Evolutionary conservation across 2,888 invertebrate genomes (phyloP).

Genomic region (Asteroscopus sphinx): DNA sequence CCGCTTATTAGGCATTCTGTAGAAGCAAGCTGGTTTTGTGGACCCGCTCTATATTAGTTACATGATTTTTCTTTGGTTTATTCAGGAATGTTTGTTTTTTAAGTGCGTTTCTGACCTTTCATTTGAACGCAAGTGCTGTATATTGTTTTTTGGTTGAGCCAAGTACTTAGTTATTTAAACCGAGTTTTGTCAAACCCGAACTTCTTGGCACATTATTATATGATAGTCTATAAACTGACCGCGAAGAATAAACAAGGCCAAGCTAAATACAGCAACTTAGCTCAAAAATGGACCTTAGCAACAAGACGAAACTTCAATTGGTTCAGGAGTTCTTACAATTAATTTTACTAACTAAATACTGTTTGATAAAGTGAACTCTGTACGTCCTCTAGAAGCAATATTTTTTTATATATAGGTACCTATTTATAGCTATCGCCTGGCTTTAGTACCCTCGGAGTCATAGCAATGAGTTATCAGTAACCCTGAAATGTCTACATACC

Average conservation of each 20-base stretch:
- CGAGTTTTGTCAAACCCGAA: background rate
- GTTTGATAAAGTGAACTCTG: constrained; percentile 28
- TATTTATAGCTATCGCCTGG: constrained; percentile 45
- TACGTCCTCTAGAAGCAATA: constrained; percentile 28
- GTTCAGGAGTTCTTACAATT: background rate
- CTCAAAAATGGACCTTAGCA: constrained; percentile 5
- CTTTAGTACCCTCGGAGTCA: constrained; percentile 40
- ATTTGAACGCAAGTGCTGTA: constrained; percentile 24
- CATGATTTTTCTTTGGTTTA: constrained; percentile 53
- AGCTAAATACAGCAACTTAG: background rate
- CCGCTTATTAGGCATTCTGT: constrained; percentile 85
- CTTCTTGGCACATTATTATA: background rate
- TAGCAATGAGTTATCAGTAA: constrained; percentile 48
- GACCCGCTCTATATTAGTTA: constrained; percentile 68
- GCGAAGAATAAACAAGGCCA: background rate
- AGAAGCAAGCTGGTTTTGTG: constrained; percentile 66
- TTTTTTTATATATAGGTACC: constrained; percentile 26
- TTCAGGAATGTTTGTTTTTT: constrained; percentile 38
- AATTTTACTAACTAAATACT: constrained; percentile 12
- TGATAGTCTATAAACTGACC: background rate
- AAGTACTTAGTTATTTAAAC: too few species aligned
- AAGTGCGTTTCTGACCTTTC: constrained; percentile 31
- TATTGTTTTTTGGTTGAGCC: background rate
- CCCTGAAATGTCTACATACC: constrained; percentile 48
- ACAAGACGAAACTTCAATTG: constrained; percentile 1